Evolutionary conservation across 2,113 vertebrate genomes (phyloP), one percentile per base, ranked within the genome.

Genomic region (Callipepla californica): DNA sequence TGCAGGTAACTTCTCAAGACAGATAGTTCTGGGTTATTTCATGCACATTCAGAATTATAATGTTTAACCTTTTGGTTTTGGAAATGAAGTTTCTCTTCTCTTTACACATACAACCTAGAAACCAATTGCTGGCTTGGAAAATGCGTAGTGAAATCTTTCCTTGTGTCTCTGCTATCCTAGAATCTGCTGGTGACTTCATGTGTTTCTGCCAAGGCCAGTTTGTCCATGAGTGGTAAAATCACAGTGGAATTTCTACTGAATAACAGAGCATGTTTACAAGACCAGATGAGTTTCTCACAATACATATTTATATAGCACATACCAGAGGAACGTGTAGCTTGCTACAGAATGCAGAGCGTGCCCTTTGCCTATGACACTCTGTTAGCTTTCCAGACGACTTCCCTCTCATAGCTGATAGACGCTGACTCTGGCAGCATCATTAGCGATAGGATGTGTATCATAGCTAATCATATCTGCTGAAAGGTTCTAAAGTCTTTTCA

Each of bases 301-400:
- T 93, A 76, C 3, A 1, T 85, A 53, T 85, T 95, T 96, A 79
- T 67, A 89, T 67, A 93, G 91, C 85, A 94, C 96, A 72, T 90
- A 91, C 80, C 78, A 78, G 63, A 74, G 74, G 75, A 88, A 92
- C n/a, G 68, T 47, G 36, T 87, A 92, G 82, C 42, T 91, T 90
- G 91, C 55, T 77, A 17, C 9, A 15, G 89, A 82, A 68, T 23
- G 14, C 51, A 94, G 89, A 93, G 87, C 58, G 66, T 97, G 94
- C 84, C 91, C 94, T 96, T 94, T 96, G 85, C 91, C 73, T 94
- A 28, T 3, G n/a, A 89, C 94, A 94, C 50, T 55, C 96, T 62
- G 55, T 95, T 96, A 95, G 73, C 90, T 97, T 97, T 97, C 92
- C 93, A 94, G 95, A 90, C 84, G 36, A 96, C 82, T 96, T 97